Evolutionary conservation across 1,140 invertebrate species (phyloP).

Genomic region (Papilio xuthus): DNA sequence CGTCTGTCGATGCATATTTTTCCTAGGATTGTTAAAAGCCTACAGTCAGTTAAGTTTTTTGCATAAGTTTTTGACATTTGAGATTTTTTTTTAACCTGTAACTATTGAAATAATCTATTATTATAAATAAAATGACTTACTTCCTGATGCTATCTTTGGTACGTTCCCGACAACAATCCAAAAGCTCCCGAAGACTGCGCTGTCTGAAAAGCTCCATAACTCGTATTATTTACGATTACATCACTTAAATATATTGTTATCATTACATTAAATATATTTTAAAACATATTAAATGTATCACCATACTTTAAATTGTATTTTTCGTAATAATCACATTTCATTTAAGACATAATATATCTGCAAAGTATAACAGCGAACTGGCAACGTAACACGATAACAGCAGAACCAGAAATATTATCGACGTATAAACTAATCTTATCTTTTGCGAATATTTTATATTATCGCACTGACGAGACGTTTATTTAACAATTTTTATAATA

Average conservation of each 20-base stretch:
- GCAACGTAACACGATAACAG: neutral
- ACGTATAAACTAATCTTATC: conserved; percentile 21
- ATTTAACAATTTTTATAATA: neutral
- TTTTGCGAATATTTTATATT: neutral
- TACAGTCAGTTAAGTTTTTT: too few relatives aligned
- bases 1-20: too few relatives aligned
- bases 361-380: neutral
- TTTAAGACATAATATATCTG: neutral
- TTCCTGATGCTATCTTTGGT: neutral
- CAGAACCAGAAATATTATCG: conserved; percentile 6
- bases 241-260: neutral
- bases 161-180: neutral
- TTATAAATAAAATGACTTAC: neutral
- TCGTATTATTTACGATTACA: neutral
- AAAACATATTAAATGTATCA: neutral
- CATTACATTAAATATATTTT: neutral
- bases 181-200: neutral
- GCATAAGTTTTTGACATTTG: too few relatives aligned
- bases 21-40: too few relatives aligned
- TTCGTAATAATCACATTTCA: neutral
- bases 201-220: neutral
- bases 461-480: conserved; percentile 1
- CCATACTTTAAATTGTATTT: neutral
- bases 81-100: too few relatives aligned
- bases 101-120: too few relatives aligned